Evolutionary conservation across 2,113 vertebrate genomes (phyloP).

Genomic region (Heterotis niloticus): DNA sequence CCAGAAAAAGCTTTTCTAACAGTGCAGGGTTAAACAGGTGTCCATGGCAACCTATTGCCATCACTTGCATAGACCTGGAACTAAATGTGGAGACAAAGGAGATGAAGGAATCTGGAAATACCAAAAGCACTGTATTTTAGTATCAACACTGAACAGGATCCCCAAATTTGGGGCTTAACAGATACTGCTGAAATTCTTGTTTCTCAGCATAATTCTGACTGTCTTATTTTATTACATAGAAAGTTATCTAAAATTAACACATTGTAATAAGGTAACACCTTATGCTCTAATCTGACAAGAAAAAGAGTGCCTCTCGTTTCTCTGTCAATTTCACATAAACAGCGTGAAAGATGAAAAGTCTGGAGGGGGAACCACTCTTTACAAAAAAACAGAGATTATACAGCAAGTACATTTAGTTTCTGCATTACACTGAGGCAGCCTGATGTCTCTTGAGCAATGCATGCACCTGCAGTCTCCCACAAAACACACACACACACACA

Average conservation of each 20-base stretch:
- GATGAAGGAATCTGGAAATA: background rate
- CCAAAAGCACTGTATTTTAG: background rate
- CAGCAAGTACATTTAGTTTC: too few relatives aligned
- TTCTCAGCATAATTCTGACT: slow-evolving; percentile 6
- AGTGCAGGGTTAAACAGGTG: background rate
- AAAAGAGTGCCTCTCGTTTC: slow-evolving; percentile 27
- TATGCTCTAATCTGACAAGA: slow-evolving; percentile 22
- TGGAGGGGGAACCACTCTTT: background rate
- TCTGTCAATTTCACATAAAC: slow-evolving; percentile 37
- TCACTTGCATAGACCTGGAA: background rate
- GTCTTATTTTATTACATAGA: background rate
- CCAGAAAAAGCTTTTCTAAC: too few relatives aligned
- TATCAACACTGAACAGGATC: background rate
- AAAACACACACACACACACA: too few relatives aligned
- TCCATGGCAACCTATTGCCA: slow-evolving; percentile 10
- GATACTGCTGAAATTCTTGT: background rate
- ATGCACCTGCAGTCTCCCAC: too few relatives aligned
- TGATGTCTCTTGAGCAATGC: too few relatives aligned
- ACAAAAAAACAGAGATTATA: background rate
- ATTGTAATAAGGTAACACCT: background rate
- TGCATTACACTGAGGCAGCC: too few relatives aligned
- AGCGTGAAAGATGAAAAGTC: slow-evolving; percentile 24
- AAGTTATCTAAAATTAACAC: background rate
- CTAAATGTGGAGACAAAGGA: background rate
- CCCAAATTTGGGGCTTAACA: background rate